phyloP scores from a whole-genome alignment of 2,113 vertebrate genomes.

The Cynoglossus semilaevis region DNA sequence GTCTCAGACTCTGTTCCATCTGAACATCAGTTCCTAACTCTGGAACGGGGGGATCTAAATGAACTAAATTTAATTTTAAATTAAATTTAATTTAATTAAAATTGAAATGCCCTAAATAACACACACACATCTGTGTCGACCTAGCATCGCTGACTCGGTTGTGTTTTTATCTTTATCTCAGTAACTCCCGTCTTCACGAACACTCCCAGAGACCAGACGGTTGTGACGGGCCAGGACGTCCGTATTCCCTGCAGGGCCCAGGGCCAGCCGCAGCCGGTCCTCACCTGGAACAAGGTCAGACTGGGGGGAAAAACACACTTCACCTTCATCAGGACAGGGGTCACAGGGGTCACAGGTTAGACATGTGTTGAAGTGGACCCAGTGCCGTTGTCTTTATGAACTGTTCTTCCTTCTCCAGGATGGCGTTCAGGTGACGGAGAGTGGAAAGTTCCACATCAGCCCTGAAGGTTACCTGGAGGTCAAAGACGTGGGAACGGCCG shows the following conservation, averaged over 20 bases:
- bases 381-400: conserved; percentile 6
- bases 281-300: conserved; percentile 98
- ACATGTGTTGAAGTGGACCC: not conserved
- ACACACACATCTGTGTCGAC: too few relatives aligned
- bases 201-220: conserved; percentile 89
- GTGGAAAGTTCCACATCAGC: conserved; percentile 94
- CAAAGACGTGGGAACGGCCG: conserved; percentile 87
- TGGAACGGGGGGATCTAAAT: too few relatives aligned
- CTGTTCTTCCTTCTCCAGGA: conserved; percentile 76
- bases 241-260: conserved; percentile 94
- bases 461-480: conserved; percentile 89
- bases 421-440: conserved; percentile 95
- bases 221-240: conserved; percentile 89
- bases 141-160: conserved; percentile 67
- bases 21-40: too few relatives aligned
- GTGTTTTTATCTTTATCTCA: conserved; percentile 79
- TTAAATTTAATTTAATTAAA: too few relatives aligned
- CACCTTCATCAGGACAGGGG: not conserved
- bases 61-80: too few relatives aligned
- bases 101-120: too few relatives aligned
- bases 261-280: conserved; percentile 88
- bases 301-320: not conserved
- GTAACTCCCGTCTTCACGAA: conserved; percentile 95
- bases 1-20: too few relatives aligned
- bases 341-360: not conserved